These are phyloP conservation scores for Drepanosiphum platanoidis DNA, from an alignment of 2,888 invertebrate species.

Conservation along the genomic window DNA sequence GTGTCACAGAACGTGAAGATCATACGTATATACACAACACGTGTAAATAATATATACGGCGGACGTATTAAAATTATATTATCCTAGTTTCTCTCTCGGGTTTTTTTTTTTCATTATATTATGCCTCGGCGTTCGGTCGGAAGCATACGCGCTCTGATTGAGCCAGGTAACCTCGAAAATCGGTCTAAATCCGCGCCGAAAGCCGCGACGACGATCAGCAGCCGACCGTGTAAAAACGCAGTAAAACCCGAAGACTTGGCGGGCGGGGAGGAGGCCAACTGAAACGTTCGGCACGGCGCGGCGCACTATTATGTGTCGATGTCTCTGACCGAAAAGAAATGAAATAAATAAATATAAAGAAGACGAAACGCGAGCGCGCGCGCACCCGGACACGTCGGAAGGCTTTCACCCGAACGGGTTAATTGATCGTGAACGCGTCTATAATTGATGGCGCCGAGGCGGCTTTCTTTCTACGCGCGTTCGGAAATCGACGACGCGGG, in stretches of 20 bases:
- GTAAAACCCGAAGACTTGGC: not conserved
- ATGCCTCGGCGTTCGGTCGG: not conserved
- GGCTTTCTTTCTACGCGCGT: not conserved
- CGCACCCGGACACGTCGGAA: not conserved
- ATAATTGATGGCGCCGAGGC: not conserved
- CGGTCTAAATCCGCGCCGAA: not conserved
- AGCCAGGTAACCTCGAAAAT: constrained; percentile 46
- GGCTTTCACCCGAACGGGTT: not conserved
- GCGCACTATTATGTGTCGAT: not conserved
- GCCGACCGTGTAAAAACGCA: constrained; percentile 12
- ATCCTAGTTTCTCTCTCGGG: not conserved
- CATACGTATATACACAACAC: not conserved
- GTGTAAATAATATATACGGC: not conserved
- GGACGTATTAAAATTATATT: not conserved
- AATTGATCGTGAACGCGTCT: not conserved
- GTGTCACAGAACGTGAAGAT: not conserved
- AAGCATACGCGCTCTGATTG: constrained; percentile 40
- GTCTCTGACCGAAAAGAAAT: not conserved
- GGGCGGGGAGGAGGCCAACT: not conserved
- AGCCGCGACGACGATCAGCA: constrained; percentile 2
- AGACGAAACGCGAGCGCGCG: too few species aligned
- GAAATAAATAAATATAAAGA: not conserved
- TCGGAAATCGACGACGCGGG: not conserved
- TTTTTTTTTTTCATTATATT: too few species aligned
- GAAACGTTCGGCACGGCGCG: not conserved